phyloP scores from a whole-genome alignment of 2,797 vertebrate genomes.

The Chloroceryle amazona region DNA sequence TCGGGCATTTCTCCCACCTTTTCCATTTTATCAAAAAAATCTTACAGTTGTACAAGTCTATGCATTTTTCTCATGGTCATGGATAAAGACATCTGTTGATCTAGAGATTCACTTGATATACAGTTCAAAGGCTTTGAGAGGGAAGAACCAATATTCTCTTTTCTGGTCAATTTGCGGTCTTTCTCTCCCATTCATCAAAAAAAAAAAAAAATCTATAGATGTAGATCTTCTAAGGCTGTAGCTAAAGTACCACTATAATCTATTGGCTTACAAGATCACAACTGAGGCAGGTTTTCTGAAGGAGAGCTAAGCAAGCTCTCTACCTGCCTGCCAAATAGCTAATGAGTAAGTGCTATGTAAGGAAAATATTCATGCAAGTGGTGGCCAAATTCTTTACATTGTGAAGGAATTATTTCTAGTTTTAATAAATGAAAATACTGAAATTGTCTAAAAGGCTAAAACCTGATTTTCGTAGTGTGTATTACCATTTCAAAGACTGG shows the following conservation, averaged over 20 bases:
- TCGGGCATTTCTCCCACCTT: neutral
- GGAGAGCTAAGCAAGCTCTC: neutral
- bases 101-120: neutral
- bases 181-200: neutral
- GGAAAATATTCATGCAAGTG: neutral
- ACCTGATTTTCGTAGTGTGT: neutral
- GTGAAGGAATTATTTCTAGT: neutral
- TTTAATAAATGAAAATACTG: neutral
- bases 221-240: neutral
- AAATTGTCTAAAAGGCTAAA: neutral
- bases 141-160: neutral
- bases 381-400: neutral
- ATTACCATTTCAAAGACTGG: neutral
- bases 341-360: neutral
- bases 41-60: neutral
- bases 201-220: neutral
- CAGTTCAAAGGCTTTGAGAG: neutral
- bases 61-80: neutral
- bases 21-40: neutral
- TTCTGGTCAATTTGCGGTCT: neutral
- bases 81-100: neutral
- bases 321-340: neutral
- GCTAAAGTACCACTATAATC: neutral
- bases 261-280: neutral
- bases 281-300: neutral